Evolutionary conservation across 2,888 invertebrate species (phyloP), one percentile per base, ranked within the genome.

Genomic region (Mechanitis mazaeus): DNA sequence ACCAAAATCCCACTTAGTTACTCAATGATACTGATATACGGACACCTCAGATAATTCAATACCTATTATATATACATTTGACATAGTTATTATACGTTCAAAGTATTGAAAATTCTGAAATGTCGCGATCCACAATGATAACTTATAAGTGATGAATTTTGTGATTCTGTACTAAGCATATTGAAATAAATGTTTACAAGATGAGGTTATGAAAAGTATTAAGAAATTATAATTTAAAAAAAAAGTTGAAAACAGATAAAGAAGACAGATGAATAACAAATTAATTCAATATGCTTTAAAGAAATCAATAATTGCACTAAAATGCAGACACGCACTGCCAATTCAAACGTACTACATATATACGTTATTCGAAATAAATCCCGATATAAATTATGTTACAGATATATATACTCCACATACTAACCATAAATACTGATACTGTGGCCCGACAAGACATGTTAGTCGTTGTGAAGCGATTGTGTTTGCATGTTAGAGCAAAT

Each of bases 401-500:
- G 77, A 81, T 81, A 86, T 81, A 85, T 76, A 78, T 83, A 79
- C 70, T 80, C 90, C 88, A 87, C 88, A 89, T 88, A 88, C 89
- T 84, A 83, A 90, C 90, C 88, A 84, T 81, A 79, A 20, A 47
- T 47, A 81, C 83, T 84, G 85, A 83, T 84, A 84, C 81, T 83
- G 83, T 85, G 84, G 83, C 85, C 89, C 87, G 77, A 76, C 84
- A 86, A 88, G 84, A 87, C 85, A 83, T 88, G 91, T 91, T 91
- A 91, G 91, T 91, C 83, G 84, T 81, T 84, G 90, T 86, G 85
- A 90, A 91, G 91, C 91, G 90, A 90, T 90, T 77, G 85, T 91
- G 91, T 91, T 91, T 91, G 91, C 91, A 91, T 91, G 91, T 91
- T 91, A 91, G 91, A 84, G 89, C 91, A 90, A 88, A 86, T 87